Percentiles rank a stretch among this genome's conserved stretches.
Evolutionary conservation across 2,113 vertebrate genomes (phyloP).

Genomic region (Nyctereutes procyonoides): DNA sequence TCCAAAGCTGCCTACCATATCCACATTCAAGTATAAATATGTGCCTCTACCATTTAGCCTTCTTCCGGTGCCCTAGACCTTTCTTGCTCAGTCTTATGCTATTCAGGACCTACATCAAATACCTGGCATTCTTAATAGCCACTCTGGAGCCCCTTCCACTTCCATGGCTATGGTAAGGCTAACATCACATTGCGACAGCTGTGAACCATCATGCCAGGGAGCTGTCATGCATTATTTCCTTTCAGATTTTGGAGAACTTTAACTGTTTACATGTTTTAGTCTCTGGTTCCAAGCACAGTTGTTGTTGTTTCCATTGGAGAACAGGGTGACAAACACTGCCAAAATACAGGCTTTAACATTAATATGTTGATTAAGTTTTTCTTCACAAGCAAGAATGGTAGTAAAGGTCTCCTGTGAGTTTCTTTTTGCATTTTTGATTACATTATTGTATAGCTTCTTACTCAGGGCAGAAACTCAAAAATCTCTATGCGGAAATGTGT

Average conservation of each 20-base stretch:
- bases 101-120: neutral
- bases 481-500: conserved; percentile 9
- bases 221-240: neutral
- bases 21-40: neutral
- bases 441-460: conserved; percentile 5
- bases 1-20: neutral
- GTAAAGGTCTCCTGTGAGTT: neutral
- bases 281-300: conserved; percentile 35
- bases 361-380: conserved; percentile 50
- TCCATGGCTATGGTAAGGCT: neutral
- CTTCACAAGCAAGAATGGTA: neutral
- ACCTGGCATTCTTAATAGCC: neutral
- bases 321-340: conserved; percentile 45
- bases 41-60: neutral
- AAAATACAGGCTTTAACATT: neutral
- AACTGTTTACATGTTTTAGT: conserved; percentile 33
- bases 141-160: neutral
- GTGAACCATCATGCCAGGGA: neutral
- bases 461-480: neutral
- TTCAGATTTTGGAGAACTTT: conserved; percentile 57
- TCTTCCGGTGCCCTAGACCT: neutral
- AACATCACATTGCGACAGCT: neutral
- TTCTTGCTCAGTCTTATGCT: neutral
- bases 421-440: conserved; percentile 49
- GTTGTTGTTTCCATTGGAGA: conserved; percentile 31